These are phyloP conservation scores for Tillus elongatus DNA, from an alignment of 2,888 invertebrate genomes.

Conservation along the genomic window DNA sequence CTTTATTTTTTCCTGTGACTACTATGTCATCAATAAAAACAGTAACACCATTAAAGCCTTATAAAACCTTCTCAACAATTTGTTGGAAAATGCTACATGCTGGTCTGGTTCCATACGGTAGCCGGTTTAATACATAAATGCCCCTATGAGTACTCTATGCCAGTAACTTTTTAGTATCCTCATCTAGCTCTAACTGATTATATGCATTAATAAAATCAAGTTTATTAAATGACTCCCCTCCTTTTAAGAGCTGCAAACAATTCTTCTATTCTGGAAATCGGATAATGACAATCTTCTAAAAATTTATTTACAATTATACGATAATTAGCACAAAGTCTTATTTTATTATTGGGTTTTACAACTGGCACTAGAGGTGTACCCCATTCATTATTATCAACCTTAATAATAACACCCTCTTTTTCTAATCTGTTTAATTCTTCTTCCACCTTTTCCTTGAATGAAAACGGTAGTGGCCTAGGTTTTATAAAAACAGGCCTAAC, in stretches of 20 bases:
- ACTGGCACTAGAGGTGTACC: constrained; percentile 7
- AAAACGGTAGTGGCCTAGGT: neutral
- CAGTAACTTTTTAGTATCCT: constrained; percentile 11
- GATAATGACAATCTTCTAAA: neutral
- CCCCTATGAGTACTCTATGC: constrained; percentile 23
- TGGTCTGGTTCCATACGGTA: constrained; percentile 33
- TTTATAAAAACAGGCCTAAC: neutral
- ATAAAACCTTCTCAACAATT: constrained; percentile 16
- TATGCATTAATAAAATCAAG: neutral
- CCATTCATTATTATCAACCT: neutral
- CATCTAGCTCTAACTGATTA: constrained; percentile 6
- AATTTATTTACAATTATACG: neutral
- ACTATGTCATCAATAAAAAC: constrained; percentile 22
- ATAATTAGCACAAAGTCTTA: neutral
- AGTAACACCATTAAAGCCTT: constrained; percentile 13
- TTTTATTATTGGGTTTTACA: neutral
- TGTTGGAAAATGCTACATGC: constrained; percentile 34
- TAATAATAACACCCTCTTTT: neutral
- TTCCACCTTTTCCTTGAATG: neutral
- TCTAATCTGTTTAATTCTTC: constrained; percentile 7
- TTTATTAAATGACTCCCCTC: neutral
- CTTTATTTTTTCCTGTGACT: constrained; percentile 20
- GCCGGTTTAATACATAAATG: constrained; percentile 29
- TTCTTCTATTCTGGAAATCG: neutral
- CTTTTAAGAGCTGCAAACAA: constrained; percentile 2